A percentile compares a stretch with the other conserved stretches of the same genome.
Conservation (phyloP, 2,888 invertebrate genomes). For the Melanchra persicariae region DNA sequence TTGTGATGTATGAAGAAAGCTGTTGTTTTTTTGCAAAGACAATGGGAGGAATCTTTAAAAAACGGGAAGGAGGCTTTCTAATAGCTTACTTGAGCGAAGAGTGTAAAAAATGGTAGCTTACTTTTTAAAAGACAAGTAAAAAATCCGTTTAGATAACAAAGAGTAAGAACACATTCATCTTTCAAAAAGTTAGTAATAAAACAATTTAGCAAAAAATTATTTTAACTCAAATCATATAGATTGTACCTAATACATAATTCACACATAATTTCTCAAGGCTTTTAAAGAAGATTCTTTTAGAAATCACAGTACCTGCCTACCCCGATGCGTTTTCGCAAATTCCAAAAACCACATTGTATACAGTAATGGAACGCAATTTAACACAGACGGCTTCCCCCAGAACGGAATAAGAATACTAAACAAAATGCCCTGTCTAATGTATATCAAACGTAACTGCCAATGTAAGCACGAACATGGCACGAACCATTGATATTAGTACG, state of each 20-base stretch:
- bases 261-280: no score
- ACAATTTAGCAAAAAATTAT: no score
- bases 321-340: neutral
- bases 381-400: constrained; percentile 4
- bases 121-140: constrained; percentile 1
- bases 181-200: neutral
- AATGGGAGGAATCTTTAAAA: constrained; percentile 44
- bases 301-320: neutral
- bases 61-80: constrained; percentile 26
- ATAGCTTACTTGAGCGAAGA: constrained; percentile 32
- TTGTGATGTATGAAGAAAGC: constrained; percentile 57
- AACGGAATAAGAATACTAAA: constrained; percentile 40
- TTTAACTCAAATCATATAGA: no score
- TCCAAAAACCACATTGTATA: neutral
- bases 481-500: constrained; percentile 72
- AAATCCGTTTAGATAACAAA: neutral
- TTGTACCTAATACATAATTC: no score
- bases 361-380: neutral
- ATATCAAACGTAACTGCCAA: constrained; percentile 47
- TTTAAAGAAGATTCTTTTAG: neutral
- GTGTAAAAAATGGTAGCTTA: constrained; percentile 12
- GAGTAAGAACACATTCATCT: neutral
- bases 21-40: constrained; percentile 46
- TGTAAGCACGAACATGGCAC: constrained; percentile 54
- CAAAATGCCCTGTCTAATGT: constrained; percentile 43